Evolutionary conservation across 1,140 invertebrate genomes (phyloP), one percentile per base, ranked within the genome.

Genomic region (Dreissena rostriformis): DNA sequence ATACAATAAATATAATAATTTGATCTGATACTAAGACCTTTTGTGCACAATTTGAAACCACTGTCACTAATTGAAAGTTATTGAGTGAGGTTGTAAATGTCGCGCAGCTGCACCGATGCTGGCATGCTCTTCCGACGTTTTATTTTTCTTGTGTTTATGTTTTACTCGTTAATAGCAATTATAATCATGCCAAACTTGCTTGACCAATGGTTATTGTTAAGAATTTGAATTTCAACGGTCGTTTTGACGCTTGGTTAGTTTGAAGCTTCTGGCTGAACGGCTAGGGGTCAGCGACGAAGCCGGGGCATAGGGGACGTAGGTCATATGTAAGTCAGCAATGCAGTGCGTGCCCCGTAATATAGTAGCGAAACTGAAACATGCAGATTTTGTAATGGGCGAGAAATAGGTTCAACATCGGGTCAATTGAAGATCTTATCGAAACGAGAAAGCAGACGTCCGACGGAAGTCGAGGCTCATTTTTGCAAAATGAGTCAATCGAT

Each of bases 1-100:
- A 66, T 63, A 75, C 72, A 82, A 82, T 82, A 82, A 82, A 82
- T 82, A 82, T 73, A 73, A 82, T 82, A 82, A 82, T 82, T 82
- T 75, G 71, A 82, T 53, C 70, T 29, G 80, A 74, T 82, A 75
- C 66, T 73, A 82, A 82, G 72, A 82, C 80, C 80, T 74, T 39
- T 75, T 82, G 80, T 74, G 52, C 72, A 73, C 66, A 73, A 72
- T 73, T 73, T 75, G 80, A 75, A 68, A 82, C 57, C 49, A 75
- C 61, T 82, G 80, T 75, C 80, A 82, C 51, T 75, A 51, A 82
- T 75, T 82, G 80, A 82, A 82, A 82, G 72, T 82, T 71, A 75
- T 75, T 82, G 80, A 66, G 55, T 72, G 63, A 29, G 24, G 29
- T 82, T 82, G 67, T 55, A 73, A 73, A 53, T 74, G 61, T 82